These are phyloP conservation scores for Meloe dianella DNA, from an alignment of 2,888 invertebrate genomes.

Conservation along the genomic window DNA sequence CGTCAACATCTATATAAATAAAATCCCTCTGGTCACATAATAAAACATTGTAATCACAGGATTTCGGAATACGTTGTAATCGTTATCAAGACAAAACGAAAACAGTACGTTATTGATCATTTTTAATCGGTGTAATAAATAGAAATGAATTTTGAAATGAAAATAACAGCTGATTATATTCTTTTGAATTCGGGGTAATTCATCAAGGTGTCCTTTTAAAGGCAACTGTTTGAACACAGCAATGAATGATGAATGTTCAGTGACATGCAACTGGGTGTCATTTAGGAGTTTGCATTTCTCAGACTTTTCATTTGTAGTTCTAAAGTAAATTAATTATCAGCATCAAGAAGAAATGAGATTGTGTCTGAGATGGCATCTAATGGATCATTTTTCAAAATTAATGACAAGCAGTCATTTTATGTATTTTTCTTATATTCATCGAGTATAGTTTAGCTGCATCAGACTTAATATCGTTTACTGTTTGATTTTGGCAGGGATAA, in stretches of 20 bases:
- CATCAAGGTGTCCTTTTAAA: background rate
- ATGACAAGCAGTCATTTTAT: background rate
- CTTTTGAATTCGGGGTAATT: background rate
- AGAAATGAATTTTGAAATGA: background rate
- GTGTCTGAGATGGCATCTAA: conserved; percentile 10
- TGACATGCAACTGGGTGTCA: background rate
- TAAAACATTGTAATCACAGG: conserved; percentile 26
- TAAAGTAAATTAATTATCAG: conserved; percentile 27
- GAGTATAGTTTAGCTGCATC: conserved; percentile 13
- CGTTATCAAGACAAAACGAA: conserved; percentile 21
- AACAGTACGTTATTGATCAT: background rate
- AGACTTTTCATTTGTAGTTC: background rate
- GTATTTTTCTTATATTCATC: conserved; percentile 11
- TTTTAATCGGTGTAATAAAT: background rate
- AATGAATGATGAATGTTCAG: background rate
- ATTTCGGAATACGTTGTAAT: conserved; percentile 15
- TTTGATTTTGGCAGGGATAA: conserved; percentile 44
- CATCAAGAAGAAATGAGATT: conserved; percentile 8
- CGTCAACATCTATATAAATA: conserved; percentile 54
- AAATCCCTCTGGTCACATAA: conserved; percentile 40
- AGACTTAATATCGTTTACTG: conserved; percentile 31
- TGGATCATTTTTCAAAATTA: conserved; percentile 19
- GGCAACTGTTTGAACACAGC: background rate
- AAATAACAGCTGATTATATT: background rate
- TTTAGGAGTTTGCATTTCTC: background rate